A percentile compares a stretch with the other conserved stretches of the same genome.
These are phyloP conservation scores for Bostrychus sinensis DNA, from an alignment of 2,113 vertebrate species.

Conservation along the genomic window DNA sequence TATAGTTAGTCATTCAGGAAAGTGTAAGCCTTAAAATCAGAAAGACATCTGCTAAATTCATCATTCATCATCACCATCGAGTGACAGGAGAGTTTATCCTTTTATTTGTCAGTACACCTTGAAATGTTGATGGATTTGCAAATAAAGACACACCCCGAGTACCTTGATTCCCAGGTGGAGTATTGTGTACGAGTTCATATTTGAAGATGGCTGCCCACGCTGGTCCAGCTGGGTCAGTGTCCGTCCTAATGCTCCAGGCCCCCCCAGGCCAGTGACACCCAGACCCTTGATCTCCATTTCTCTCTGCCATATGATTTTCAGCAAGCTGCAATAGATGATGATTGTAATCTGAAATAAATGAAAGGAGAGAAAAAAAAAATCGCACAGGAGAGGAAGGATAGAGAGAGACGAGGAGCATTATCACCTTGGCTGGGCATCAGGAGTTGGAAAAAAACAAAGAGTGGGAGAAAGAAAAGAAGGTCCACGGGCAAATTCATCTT, in stretches of 20 bases:
- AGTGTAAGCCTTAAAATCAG: too few species aligned
- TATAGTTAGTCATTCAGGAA: too few species aligned
- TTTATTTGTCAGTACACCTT: too few species aligned
- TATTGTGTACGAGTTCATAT: background rate
- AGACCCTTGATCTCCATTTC: constrained; percentile 55
- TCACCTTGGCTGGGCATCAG: constrained; percentile 84
- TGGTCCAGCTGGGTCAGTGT: constrained; percentile 52
- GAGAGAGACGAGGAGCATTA: constrained; percentile 77
- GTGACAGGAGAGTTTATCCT: too few species aligned
- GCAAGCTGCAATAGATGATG: constrained; percentile 72
- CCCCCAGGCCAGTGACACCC: constrained; percentile 40
- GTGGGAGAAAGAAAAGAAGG: constrained; percentile 84
- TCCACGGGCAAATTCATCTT: constrained; percentile 98
- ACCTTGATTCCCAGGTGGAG: background rate
- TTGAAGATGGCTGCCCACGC: constrained; percentile 18
- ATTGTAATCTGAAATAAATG: constrained; percentile 98
- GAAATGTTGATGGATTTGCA: background rate
- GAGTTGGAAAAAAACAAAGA: constrained; percentile 73
- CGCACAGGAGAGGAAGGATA: constrained; percentile 67
- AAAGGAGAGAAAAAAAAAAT: constrained; percentile 80
- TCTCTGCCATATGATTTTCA: constrained; percentile 58
- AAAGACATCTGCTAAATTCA: too few species aligned
- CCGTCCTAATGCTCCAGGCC: constrained; percentile 23
- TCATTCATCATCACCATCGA: too few species aligned
- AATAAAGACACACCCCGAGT: background rate